Evolutionary conservation across 2,113 vertebrate genomes (phyloP).

Genomic region (Neotoma lepida): DNA sequence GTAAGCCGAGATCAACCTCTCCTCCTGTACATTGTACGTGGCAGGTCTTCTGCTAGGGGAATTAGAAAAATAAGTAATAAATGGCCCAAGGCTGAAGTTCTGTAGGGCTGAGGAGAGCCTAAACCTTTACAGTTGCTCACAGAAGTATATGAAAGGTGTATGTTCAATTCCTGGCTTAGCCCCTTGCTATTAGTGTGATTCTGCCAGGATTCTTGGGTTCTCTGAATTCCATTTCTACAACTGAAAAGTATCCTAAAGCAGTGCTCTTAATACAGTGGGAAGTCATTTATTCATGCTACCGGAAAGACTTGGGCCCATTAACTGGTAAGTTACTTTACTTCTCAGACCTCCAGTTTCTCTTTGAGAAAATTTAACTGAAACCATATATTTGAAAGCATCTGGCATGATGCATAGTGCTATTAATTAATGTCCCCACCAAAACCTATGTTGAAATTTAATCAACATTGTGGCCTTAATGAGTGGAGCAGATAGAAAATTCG

Average conservation of each 20-base stretch:
- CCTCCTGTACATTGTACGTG: neutral
- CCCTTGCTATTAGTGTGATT: neutral
- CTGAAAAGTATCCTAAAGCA: neutral
- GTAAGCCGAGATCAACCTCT: neutral
- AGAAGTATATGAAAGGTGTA: neutral
- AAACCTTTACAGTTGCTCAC: neutral
- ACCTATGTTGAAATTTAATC: neutral
- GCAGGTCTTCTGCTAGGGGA: no score
- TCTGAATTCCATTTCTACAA: neutral
- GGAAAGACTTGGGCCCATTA: neutral
- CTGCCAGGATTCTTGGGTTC: neutral
- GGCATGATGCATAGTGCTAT: neutral
- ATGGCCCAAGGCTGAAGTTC: neutral
- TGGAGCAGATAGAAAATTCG: neutral
- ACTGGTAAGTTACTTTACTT: neutral
- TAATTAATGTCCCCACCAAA: neutral
- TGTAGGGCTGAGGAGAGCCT: neutral
- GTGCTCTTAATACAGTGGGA: neutral
- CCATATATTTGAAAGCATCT: neutral
- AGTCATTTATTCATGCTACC: neutral
- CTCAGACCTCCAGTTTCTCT: neutral
- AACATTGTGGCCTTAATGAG: neutral
- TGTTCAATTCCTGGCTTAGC: neutral
- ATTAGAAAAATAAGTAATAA: neutral
- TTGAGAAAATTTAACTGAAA: conserved; percentile 25